These are phyloP conservation scores for Bellardia pandia DNA, from an alignment of 2,888 invertebrate species.

Conservation along the genomic window DNA sequence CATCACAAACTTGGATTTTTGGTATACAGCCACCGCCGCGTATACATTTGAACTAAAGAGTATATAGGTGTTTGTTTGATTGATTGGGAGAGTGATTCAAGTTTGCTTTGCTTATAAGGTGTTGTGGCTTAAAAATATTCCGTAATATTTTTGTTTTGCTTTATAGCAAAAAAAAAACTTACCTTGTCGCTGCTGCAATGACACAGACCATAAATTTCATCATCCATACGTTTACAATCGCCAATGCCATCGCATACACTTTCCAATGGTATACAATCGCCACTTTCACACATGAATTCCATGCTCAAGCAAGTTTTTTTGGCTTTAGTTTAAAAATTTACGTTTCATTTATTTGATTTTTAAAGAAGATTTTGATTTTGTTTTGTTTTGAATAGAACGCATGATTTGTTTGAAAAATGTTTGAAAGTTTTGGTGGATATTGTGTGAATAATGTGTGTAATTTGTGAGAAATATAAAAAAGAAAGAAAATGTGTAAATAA, in stretches of 20 bases:
- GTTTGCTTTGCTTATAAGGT: not conserved
- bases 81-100: conserved; percentile 9
- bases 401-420: conserved; percentile 1
- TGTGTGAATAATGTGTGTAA: conserved; percentile 3
- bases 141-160: not conserved
- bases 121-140: conserved; percentile 7
- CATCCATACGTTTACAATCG: conserved; percentile 91
- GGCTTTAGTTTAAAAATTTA: conserved; percentile 55
- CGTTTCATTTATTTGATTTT: conserved; percentile 1
- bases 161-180: conserved; percentile 74
- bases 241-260: conserved; percentile 92
- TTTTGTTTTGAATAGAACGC: conserved; percentile 5
- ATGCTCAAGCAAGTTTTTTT: conserved; percentile 77
- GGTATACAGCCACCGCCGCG: conserved; percentile 84
- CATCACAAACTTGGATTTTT: conserved; percentile 85
- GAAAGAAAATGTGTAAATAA: conserved; percentile 32
- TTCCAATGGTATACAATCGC: conserved; percentile 89
- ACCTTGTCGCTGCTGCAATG: conserved; percentile 82
- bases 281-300: conserved; percentile 87
- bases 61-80: conserved; percentile 51
- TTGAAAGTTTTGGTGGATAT: conserved; percentile 8
- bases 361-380: conserved; percentile 7
- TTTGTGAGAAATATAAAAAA: conserved; percentile 12
- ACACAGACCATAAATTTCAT: conserved; percentile 86
- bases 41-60: conserved; percentile 83